A percentile compares a stretch with the other conserved stretches of the same genome.
phyloP scores from a whole-genome alignment of 2,113 vertebrate species.

The Odocoileus hemionus region DNA sequence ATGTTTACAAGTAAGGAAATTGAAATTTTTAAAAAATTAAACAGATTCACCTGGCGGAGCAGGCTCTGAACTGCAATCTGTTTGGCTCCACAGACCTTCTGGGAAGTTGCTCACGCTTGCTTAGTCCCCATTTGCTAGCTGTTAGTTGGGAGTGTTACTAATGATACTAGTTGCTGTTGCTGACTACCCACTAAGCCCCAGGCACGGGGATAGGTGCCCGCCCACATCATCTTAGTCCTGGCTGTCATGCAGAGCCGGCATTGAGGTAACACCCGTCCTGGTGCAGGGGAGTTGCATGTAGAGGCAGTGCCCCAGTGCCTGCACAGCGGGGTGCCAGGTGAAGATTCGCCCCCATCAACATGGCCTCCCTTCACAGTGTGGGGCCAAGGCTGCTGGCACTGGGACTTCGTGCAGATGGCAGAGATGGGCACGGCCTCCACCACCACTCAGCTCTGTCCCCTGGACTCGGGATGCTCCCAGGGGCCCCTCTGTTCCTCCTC shows the following conservation, averaged over 20 bases:
- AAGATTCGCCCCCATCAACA: rapidly evolving
- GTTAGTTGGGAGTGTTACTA: not conserved
- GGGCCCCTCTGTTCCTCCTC: not conserved
- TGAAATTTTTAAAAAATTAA: not conserved
- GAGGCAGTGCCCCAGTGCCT: rapidly evolving
- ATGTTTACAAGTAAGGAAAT: not conserved
- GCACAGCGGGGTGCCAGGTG: not conserved
- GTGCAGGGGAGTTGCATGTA: not conserved
- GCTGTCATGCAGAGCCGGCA: not conserved
- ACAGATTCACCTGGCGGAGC: not conserved
- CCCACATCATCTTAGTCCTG: rapidly evolving
- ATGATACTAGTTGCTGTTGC: not conserved
- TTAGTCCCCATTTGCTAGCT: not conserved
- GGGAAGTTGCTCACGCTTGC: not conserved
- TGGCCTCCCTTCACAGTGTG: too few species aligned
- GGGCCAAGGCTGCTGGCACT: too few species aligned
- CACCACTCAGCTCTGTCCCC: not conserved
- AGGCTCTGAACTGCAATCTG: not conserved
- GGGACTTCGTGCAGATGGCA: not conserved
- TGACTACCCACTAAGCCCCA: not conserved
- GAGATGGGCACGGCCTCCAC: not conserved
- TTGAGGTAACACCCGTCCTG: not conserved
- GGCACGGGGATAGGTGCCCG: too few species aligned
- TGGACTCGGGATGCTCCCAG: not conserved
- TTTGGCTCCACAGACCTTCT: not conserved